Percentiles rank a stretch among this genome's conserved stretches.
These are phyloP conservation scores for Xanthostigma xanthostigma DNA, from an alignment of 2,888 invertebrate species.

Conservation along the genomic window DNA sequence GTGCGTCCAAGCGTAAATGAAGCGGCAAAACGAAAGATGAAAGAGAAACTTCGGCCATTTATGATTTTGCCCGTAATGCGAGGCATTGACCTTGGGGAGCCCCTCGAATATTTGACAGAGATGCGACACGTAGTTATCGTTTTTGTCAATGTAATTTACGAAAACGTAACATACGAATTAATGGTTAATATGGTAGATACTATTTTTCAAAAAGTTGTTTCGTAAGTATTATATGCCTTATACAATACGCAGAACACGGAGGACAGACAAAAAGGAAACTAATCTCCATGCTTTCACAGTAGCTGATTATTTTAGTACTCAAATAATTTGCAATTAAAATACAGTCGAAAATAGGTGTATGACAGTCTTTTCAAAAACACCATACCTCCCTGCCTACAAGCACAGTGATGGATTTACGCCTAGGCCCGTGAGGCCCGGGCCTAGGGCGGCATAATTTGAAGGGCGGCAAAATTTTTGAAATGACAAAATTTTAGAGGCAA, in stretches of 20 bases:
- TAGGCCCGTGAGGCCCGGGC: too few species aligned
- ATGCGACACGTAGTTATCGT: slow-evolving; percentile 55
- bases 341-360: too few species aligned
- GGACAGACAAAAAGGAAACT: too few species aligned
- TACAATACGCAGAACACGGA: background rate
- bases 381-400: too few species aligned
- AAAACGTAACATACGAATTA: slow-evolving; percentile 25
- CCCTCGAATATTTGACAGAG: slow-evolving; percentile 56
- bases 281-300: too few species aligned
- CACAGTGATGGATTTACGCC: too few species aligned
- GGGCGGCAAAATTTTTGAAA: too few species aligned
- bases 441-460: too few species aligned
- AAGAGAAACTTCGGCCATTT: slow-evolving; percentile 34
- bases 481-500: too few species aligned
- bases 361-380: too few species aligned
- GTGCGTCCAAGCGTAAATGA: slow-evolving; percentile 34
- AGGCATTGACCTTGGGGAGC: slow-evolving; percentile 48
- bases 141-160: slow-evolving; percentile 44
- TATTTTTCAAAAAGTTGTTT: slow-evolving; percentile 33
- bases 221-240: slow-evolving; percentile 18
- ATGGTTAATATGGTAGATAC: slow-evolving; percentile 35
- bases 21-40: slow-evolving; percentile 27
- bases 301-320: too few species aligned
- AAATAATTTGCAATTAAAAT: too few species aligned
- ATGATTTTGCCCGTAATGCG: slow-evolving; percentile 42